Evolutionary conservation across 2,113 vertebrate genomes (phyloP).

Genomic region (Corythoichthys intestinalis): DNA sequence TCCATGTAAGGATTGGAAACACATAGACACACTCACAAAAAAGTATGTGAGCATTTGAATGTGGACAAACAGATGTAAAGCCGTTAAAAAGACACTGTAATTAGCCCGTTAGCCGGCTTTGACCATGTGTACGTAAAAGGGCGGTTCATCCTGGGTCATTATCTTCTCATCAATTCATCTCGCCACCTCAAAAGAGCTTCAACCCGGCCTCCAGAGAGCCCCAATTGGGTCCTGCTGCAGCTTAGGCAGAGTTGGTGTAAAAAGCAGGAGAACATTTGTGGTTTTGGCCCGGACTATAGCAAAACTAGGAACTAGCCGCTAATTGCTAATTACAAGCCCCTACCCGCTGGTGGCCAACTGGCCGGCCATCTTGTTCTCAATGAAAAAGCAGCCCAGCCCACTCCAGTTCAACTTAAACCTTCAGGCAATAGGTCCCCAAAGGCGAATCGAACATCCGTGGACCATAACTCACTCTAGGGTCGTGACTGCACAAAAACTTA

Average conservation of each 20-base stretch:
- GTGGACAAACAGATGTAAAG: conserved; percentile 4
- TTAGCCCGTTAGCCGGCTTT: conserved; percentile 55
- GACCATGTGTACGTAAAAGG: conserved; percentile 44
- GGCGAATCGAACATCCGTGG: conserved; percentile 58
- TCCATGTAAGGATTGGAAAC: conserved; percentile 54
- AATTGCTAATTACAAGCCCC: conserved; percentile 81
- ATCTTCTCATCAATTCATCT: conserved; percentile 68
- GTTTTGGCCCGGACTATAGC: conserved; percentile 71
- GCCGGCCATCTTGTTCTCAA: conserved; percentile 62
- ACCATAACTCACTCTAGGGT: conserved; percentile 63
- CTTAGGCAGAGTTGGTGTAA: conserved; percentile 69
- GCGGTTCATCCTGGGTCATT: conserved; percentile 58
- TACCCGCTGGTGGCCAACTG: conserved; percentile 67
- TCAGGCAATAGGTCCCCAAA: conserved; percentile 59
- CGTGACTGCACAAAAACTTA: conserved; percentile 50
- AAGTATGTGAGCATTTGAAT: conserved; percentile 19
- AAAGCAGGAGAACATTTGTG: conserved; percentile 77
- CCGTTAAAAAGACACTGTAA: conserved; percentile 25
- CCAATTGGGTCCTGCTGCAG: conserved; percentile 51
- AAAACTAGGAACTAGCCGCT: conserved; percentile 76
- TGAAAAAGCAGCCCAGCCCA: conserved; percentile 67
- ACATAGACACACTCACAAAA: conserved; percentile 20
- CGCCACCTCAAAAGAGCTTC: conserved; percentile 45
- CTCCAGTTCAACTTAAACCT: conserved; percentile 43
- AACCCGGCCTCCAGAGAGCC: conserved; percentile 55